phyloP scores from a whole-genome alignment of 2,888 invertebrate genomes.

The Heterodera filipjevi region DNA sequence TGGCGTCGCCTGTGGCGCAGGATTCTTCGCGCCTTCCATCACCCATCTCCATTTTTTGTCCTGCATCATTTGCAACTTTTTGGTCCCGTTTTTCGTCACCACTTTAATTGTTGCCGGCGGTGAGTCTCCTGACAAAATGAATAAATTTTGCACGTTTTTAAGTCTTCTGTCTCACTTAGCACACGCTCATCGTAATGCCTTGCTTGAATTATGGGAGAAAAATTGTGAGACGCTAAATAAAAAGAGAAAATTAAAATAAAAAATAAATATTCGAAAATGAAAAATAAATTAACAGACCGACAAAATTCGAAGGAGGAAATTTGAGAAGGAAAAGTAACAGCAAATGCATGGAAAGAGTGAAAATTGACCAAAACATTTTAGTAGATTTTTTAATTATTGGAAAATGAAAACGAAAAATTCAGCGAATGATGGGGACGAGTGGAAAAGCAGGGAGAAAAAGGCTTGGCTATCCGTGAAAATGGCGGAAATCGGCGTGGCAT shows the following conservation, averaged over 20 bases:
- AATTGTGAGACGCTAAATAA: not conserved
- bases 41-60: not conserved
- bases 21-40: not conserved
- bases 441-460: not conserved
- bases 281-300: not conserved
- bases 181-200: not conserved
- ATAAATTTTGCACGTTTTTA: not conserved
- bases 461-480: not conserved
- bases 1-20: not conserved
- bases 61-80: not conserved
- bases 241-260: not conserved
- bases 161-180: not conserved
- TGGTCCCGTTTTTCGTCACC: not conserved
- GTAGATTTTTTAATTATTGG: not conserved
- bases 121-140: not conserved
- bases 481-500: not conserved
- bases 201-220: not conserved
- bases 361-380: not conserved
- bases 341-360: not conserved
- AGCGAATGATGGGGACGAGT: not conserved
- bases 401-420: not conserved
- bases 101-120: conserved; percentile 7
- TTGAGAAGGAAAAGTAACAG: conserved; percentile 10
- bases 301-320: not conserved
- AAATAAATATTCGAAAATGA: not conserved